A percentile compares a stretch with the other conserved stretches of the same genome.
Conservation (phyloP, 2,888 invertebrate genomes). For the Platerodrilus igneus region DNA sequence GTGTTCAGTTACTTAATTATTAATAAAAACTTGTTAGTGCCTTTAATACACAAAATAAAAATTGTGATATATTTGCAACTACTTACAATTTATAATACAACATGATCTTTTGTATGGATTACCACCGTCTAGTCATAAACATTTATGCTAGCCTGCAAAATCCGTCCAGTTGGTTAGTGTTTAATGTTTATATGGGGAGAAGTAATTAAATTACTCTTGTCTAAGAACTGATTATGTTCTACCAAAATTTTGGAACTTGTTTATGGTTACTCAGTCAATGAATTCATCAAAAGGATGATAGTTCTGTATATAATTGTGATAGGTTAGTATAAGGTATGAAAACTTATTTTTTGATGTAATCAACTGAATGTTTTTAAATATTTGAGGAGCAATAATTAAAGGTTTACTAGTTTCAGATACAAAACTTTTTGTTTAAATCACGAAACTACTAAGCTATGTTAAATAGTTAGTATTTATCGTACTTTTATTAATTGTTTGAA, state of each 20-base stretch:
- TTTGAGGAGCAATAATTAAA: too few species aligned
- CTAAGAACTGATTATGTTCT: neutral
- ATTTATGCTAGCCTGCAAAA: slow-evolving; percentile 26
- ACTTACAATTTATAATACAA: neutral
- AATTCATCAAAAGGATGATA: slow-evolving; percentile 7
- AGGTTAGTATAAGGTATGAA: too few species aligned
- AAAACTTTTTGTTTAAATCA: too few species aligned
- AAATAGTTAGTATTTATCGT: too few species aligned
- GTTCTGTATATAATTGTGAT: slow-evolving; percentile 13
- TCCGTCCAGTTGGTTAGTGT: slow-evolving; percentile 37
- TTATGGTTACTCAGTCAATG: slow-evolving; percentile 1
- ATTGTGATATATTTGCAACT: slow-evolving; percentile 19
- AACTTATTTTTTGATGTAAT: too few species aligned
- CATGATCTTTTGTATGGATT: neutral
- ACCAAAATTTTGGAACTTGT: slow-evolving; percentile 1
- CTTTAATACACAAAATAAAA: slow-evolving; percentile 15
- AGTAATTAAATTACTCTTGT: neutral
- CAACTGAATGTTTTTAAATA: too few species aligned
- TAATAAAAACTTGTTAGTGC: too few species aligned
- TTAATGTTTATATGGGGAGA: slow-evolving; percentile 15
- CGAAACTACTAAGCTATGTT: too few species aligned
- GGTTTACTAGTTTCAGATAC: too few species aligned
- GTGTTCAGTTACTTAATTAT: slow-evolving; percentile 4
- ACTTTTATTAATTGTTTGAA: too few species aligned
- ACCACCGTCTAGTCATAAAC: slow-evolving; percentile 16